Base-by-base conservation (phyloP, 2,113 vertebrate species). In the Urocynchramus pylzowi region DNA sequence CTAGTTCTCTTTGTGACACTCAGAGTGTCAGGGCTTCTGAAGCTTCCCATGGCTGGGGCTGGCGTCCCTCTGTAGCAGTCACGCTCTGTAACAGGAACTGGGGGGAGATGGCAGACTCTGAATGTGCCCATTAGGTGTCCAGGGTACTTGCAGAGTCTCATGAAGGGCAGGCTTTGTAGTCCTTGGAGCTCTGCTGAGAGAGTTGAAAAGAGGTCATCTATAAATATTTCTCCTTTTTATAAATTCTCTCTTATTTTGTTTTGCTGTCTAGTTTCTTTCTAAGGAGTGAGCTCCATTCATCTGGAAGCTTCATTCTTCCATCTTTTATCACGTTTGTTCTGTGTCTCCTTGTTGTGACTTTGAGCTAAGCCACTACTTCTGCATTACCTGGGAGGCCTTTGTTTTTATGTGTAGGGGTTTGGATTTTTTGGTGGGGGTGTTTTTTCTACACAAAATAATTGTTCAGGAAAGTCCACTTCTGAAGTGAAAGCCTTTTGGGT, bases 1-100 rank as follows among this genome's bases (percentile, higher is more conserved):
- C 59, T 70, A 39, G 73, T 96, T 89, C 64, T 86, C 14, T 42
- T 0, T 47, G 6, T 63, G 44, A 11, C 67, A 35, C 28, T 92
- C 35, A 30, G 35, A 0, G 42, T 57, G 26, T 50, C 3, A 61
- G 74, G 47, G 33, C 30, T 89, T 83, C 61, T 78, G 3, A 87
- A 50, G 16, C 18, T 73, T 75, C 61, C 74, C 2, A 0, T 71
- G 84, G 47, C 56, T 54, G 44, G 54, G 33, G 17, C 49, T 89
- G 0, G 0, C 0, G 1, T 27, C 11, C 17, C 45, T 87, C 49
- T 68, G n/a, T 30, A n/a, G 42, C 9, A 10, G 73, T 77, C 20
- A 5, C 0, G 0, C 26, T 64, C 31, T 37, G 41, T 59, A 10
- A 71, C 1, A 33, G 61, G 81, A 60, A 89, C 12, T 82, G 57